Conservation (phyloP, 2,113 vertebrate genomes). For the Natator depressus region DNA sequence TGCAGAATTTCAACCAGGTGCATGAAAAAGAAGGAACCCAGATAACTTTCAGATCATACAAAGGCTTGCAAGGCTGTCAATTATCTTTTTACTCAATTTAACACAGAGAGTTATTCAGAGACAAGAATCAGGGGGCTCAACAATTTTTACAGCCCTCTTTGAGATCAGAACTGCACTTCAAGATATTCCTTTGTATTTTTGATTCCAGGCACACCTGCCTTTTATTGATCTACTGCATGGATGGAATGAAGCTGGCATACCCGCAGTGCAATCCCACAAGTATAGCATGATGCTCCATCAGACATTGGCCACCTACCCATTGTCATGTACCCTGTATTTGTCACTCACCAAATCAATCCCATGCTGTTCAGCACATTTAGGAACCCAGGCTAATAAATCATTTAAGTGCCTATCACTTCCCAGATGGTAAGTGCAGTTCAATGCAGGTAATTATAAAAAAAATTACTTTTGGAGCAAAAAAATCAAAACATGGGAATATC, state of each 20-base stretch:
- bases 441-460: constrained; percentile 84
- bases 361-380: constrained; percentile 58
- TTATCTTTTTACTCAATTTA: constrained; percentile 9
- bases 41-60: neutral
- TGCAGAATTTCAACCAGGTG: constrained; percentile 9
- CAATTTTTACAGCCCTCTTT: neutral
- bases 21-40: neutral
- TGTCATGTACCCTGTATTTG: constrained; percentile 44
- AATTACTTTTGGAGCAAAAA: constrained; percentile 82
- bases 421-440: constrained; percentile 79
- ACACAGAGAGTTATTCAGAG: neutral
- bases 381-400: constrained; percentile 79
- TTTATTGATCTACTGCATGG: constrained; percentile 33
- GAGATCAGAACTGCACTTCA: neutral
- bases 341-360: constrained; percentile 74
- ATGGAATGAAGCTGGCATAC: constrained; percentile 45
- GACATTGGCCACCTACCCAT: constrained; percentile 57
- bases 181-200: constrained; percentile 39
- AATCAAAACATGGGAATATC: constrained; percentile 80
- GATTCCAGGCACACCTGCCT: constrained; percentile 47
- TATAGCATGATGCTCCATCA: constrained; percentile 42
- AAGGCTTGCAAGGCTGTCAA: neutral
- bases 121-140: neutral
- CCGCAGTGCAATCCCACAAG: constrained; percentile 24
- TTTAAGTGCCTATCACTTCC: constrained; percentile 72